Conservation (phyloP, 53 echinoderm and acorn worm species). For the Paelopatides confundens region DNA sequence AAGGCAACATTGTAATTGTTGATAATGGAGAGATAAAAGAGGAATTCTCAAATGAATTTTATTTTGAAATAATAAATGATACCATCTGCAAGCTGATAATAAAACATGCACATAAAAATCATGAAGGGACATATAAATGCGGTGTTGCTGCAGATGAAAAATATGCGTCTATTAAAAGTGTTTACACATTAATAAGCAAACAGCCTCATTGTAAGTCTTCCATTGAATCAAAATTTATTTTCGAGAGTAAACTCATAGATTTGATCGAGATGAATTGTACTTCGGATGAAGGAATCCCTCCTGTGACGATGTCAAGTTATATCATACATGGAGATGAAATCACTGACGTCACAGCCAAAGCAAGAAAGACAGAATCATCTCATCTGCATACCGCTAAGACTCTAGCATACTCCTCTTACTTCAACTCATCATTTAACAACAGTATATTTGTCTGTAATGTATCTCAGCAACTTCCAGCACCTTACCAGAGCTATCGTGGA, state of each 20-base stretch:
- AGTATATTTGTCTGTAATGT: slow-evolving; percentile 17
- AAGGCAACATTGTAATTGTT: too few relatives aligned
- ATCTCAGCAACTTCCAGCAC: background rate
- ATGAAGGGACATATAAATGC: too few relatives aligned
- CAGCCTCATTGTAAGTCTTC: background rate
- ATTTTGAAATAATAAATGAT: too few relatives aligned
- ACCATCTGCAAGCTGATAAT: too few relatives aligned
- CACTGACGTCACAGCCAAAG: background rate
- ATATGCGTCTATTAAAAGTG: too few relatives aligned
- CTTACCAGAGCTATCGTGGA: background rate
- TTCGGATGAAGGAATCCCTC: background rate
- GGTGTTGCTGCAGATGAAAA: too few relatives aligned
- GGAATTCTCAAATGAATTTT: too few relatives aligned
- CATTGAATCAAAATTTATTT: background rate
- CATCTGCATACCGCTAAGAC: background rate
- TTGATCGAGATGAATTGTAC: background rate
- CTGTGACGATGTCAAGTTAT: background rate
- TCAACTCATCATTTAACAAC: background rate
- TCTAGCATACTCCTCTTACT: background rate
- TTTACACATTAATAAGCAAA: too few relatives aligned
- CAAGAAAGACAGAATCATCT: background rate
- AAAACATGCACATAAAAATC: too few relatives aligned
- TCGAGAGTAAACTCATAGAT: background rate
- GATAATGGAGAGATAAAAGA: too few relatives aligned
- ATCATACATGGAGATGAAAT: background rate